Evolutionary conservation across 2,888 invertebrate genomes (phyloP).

Genomic region (Hemistola chrysoprasaria): DNA sequence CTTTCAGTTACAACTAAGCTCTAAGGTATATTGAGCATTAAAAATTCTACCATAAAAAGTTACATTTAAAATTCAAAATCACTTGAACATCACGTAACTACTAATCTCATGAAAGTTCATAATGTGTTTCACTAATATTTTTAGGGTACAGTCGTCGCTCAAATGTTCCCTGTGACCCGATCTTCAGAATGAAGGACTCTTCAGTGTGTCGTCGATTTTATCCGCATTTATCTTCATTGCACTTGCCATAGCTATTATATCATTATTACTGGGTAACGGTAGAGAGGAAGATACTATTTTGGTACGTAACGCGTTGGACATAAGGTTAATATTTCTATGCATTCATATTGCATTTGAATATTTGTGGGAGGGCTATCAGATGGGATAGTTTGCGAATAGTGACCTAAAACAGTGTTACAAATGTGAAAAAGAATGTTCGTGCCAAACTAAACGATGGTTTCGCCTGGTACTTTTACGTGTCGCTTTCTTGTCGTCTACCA

Average conservation of each 20-base stretch:
- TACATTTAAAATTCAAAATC: not conserved
- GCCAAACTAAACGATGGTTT: no score
- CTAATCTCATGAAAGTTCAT: constrained; percentile 11
- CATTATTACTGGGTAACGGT: not conserved
- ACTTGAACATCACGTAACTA: constrained; percentile 5
- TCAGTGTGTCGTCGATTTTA: constrained; percentile 47
- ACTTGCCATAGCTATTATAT: constrained; percentile 28
- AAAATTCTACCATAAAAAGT: not conserved
- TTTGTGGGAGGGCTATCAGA: not conserved
- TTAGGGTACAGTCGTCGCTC: constrained; percentile 66
- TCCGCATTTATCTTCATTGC: constrained; percentile 45
- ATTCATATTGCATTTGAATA: not conserved
- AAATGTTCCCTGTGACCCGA: constrained; percentile 77
- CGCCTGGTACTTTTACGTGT: no score
- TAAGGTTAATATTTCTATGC: constrained; percentile 3
- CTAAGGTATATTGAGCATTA: no score
- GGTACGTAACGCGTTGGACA: not conserved
- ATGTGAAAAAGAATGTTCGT: no score
- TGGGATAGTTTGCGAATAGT: no score
- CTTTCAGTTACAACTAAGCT: no score
- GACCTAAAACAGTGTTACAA: no score
- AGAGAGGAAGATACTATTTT: constrained; percentile 7
- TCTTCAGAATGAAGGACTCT: constrained; percentile 41
- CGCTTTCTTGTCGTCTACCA: no score
- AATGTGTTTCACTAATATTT: constrained; percentile 60